A percentile compares a stretch with the other conserved stretches of the same genome.
These are phyloP conservation scores for Netelia virgata DNA, from an alignment of 2,888 invertebrate genomes.

Conservation along the genomic window DNA sequence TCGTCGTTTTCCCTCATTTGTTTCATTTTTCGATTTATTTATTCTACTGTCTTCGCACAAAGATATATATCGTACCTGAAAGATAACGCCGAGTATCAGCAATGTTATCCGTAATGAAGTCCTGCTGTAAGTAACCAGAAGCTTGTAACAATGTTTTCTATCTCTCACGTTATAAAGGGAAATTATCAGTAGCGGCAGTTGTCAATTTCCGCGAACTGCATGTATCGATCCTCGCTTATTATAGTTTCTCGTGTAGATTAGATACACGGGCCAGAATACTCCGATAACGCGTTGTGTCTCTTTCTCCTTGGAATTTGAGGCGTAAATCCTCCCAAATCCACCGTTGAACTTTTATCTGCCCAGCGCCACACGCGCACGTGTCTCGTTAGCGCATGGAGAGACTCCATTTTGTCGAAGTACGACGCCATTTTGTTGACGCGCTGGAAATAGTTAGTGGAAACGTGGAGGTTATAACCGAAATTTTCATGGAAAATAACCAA, in stretches of 20 bases:
- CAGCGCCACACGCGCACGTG: too few relatives aligned
- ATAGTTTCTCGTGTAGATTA: background rate
- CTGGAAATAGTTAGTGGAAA: background rate
- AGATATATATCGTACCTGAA: too few relatives aligned
- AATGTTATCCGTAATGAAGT: slow-evolving; percentile 74
- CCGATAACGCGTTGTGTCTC: too few relatives aligned
- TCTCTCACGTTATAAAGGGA: background rate
- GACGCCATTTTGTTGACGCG: background rate
- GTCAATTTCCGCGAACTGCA: background rate
- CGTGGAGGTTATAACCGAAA: background rate
- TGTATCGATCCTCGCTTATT: background rate
- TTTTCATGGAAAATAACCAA: background rate
- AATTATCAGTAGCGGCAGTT: background rate
- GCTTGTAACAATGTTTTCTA: background rate
- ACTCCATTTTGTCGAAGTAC: background rate
- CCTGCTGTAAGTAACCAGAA: slow-evolving; percentile 78
- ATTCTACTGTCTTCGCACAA: background rate
- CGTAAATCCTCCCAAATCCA: too few relatives aligned
- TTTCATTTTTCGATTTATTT: background rate
- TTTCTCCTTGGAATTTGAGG: too few relatives aligned
- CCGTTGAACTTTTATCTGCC: too few relatives aligned
- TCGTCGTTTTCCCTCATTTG: background rate
- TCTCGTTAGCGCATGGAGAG: background rate
- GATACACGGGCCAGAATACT: background rate
- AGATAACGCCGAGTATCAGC: background rate